Percentiles rank a stretch among this genome's conserved stretches.
phyloP scores from a whole-genome alignment of 2,113 vertebrate genomes.

The Lutjanus erythropterus region DNA sequence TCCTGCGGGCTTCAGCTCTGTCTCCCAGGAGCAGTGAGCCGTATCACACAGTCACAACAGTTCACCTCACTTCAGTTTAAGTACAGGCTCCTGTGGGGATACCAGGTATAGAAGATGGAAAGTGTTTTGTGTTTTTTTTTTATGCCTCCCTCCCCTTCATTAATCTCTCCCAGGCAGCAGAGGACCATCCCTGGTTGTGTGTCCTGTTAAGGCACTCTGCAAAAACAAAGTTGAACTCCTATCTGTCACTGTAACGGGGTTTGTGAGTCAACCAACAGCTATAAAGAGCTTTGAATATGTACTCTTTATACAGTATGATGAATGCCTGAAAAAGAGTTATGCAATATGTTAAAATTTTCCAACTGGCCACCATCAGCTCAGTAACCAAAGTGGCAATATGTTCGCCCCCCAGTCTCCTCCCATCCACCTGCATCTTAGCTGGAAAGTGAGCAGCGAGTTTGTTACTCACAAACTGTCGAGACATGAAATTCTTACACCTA shows the following conservation, averaged over 20 bases:
- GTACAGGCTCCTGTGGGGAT: constrained; percentile 20
- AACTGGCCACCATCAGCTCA: too few relatives aligned
- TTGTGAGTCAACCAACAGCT: background rate
- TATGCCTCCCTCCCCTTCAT: constrained; percentile 19
- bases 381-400: too few relatives aligned
- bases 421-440: too few relatives aligned
- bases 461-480: too few relatives aligned
- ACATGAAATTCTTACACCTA: too few relatives aligned
- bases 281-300: background rate
- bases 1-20: background rate
- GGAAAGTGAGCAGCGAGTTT: too few relatives aligned
- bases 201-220: constrained; percentile 25
- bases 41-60: constrained; percentile 41
- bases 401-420: too few relatives aligned
- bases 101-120: constrained; percentile 17
- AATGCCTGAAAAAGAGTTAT: background rate
- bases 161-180: constrained; percentile 36
- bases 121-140: constrained; percentile 20
- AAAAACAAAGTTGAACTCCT: constrained; percentile 26
- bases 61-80: constrained; percentile 49
- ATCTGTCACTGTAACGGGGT: background rate
- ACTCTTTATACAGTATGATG: background rate
- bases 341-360: too few relatives aligned
- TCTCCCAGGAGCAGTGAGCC: constrained; percentile 42
- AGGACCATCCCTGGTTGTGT: background rate